phyloP scores from a whole-genome alignment of 2,797 vertebrate species.

The Amazona ochrocephala region DNA sequence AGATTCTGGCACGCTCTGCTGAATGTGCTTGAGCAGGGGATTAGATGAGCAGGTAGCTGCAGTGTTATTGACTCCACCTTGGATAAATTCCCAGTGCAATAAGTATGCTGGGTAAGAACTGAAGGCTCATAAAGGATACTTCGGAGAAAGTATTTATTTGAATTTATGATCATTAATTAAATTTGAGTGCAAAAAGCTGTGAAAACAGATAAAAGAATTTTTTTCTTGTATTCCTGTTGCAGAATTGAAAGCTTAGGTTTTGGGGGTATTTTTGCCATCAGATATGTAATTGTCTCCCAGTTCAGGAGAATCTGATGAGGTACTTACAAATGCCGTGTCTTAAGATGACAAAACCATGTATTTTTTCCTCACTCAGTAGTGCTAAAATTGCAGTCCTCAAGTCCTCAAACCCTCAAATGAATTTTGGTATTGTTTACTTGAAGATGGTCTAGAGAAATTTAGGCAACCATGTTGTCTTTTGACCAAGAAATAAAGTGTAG shows the following conservation, averaged over 20 bases:
- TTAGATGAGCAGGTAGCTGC: slow-evolving; percentile 15
- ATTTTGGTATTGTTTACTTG: not conserved
- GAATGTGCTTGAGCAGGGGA: not conserved
- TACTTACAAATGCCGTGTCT: not conserved
- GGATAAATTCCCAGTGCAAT: not conserved
- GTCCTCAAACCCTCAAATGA: not conserved
- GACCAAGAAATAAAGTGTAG: not conserved
- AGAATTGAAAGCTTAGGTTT: not conserved
- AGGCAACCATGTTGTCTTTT: not conserved
- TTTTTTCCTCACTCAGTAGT: not conserved
- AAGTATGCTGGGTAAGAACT: not conserved
- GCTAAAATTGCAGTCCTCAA: not conserved
- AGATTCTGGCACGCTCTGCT: not conserved
- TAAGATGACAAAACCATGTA: not conserved
- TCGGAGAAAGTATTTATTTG: not conserved
- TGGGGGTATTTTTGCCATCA: not conserved
- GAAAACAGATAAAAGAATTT: not conserved
- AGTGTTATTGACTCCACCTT: slow-evolving; percentile 43
- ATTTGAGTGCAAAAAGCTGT: not conserved
- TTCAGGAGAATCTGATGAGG: not conserved
- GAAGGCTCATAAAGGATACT: not conserved
- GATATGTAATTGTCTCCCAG: not conserved
- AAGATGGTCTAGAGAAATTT: not conserved
- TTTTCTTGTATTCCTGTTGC: not conserved
- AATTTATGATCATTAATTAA: not conserved